Percentiles rank a stretch among this genome's conserved stretches.
These are phyloP conservation scores for Gobius niger DNA, from an alignment of 2,113 vertebrate genomes.

Conservation along the genomic window DNA sequence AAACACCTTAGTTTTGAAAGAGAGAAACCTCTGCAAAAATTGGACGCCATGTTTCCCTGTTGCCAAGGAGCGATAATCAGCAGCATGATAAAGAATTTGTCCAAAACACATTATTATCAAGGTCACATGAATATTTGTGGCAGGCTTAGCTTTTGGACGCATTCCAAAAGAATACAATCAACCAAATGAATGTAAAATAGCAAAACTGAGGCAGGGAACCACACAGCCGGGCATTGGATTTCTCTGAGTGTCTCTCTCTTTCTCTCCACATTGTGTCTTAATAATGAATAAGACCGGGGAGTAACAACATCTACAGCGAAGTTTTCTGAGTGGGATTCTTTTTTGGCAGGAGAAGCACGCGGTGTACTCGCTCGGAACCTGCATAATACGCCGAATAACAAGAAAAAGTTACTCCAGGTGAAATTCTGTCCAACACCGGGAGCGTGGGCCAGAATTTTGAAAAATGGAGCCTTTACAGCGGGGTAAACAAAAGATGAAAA, in stretches of 20 bases:
- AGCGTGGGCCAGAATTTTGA: background rate
- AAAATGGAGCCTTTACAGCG: background rate
- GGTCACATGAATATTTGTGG: too few species aligned
- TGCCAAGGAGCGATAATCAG: too few species aligned
- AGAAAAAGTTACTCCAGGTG: constrained; percentile 8
- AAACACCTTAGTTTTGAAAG: too few species aligned
- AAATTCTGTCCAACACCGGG: background rate
- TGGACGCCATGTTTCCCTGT: too few species aligned
- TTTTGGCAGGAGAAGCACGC: constrained; percentile 9
- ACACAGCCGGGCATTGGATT: background rate
- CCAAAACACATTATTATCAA: too few species aligned
- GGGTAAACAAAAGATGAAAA: background rate
- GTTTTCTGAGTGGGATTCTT: constrained; percentile 8
- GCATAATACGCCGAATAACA: constrained; percentile 5
- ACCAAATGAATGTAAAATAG: background rate
- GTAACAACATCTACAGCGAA: background rate
- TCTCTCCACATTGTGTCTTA: constrained; percentile 1
- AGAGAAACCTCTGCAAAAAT: too few species aligned
- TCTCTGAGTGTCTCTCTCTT: background rate
- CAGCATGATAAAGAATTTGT: too few species aligned
- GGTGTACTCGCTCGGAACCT: constrained; percentile 3
- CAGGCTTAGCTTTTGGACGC: too few species aligned
- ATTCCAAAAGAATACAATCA: background rate
- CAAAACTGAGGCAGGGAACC: background rate
- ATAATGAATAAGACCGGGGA: constrained; percentile 3